Evolutionary conservation across 2,888 invertebrate species (phyloP), one percentile per base, ranked within the genome.

Genomic region (Coremacera marginata): DNA sequence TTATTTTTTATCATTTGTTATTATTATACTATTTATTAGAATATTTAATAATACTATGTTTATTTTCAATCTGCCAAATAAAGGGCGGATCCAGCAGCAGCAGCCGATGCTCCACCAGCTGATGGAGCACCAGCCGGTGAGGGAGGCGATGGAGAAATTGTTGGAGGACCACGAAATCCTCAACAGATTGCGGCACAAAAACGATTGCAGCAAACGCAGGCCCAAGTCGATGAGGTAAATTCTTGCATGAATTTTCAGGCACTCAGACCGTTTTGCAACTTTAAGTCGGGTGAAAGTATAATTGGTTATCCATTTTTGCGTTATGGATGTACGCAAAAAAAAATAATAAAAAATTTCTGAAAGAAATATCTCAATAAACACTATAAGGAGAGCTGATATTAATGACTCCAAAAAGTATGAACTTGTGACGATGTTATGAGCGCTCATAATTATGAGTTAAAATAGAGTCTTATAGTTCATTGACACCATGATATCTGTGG

Each of bases 151-250:
- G 87, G 87, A 22, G 95, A 94, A 77, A 93, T 95, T 89, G 95
- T 96, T 87, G 96, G 96, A 82, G 96, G 96, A 77, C 96, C 96
- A 80, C 81, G 94, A 89, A 95, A 94, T 82, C 95, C 95, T 78
- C 95, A 95, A 89, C 95, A 95, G 90, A 93, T 94, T 83, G 95
- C 95, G 75, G 95, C 95, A 82, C 94, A 94, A 89, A 94, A 95
- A 84, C 92, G 95, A 85, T 90, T 95, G 88, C 95, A 95, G 87
- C 95, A 95, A 89, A 94, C 95, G 82, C 95, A 95, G 90, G 95
- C 95, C 81, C 95, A 95, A 91, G 95, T 95, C 80, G 95, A 95
- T 89, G 94, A 94, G 92, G 93, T 92, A 84, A 81, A 81, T 75
- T 31, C 16, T 16, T 7, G 19, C 44, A 44, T 5, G 19, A 25